Evolutionary conservation across 2,888 invertebrate genomes (phyloP), one percentile per base, ranked within the genome.

Genomic region (Penaeus monodon): DNA sequence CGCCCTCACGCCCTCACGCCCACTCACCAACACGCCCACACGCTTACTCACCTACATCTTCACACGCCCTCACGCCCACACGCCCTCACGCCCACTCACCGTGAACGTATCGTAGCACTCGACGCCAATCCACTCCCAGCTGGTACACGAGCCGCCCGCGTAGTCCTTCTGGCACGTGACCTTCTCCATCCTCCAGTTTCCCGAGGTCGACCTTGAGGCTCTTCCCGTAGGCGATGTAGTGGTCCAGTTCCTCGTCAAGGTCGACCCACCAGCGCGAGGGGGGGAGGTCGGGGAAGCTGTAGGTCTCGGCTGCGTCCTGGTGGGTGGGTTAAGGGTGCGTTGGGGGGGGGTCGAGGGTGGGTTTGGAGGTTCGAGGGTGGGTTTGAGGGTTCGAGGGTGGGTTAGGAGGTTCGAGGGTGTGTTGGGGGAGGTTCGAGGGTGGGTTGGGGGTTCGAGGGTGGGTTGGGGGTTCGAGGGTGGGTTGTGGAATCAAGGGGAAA

Each of bases 221-320:
- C 38, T 64, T 44, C 44, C 84, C 86, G 82, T 89, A 89, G 27
- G 44, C 70, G 27, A 89, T 81, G 85, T 89, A 87, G 49, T 87
- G 84, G 27, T 81, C 79, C 57, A 89, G 83, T 29, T 85, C 66
- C 12, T 85, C 70, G 27, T 84, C 80, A 63, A 89, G 68, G 82
- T 89, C 89, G 63, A 87, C 81, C 87, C 87, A 89, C 89, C 89
- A 89, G 63, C 79, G 84, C 29, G 89, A 89, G 17, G 87, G 87
- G 4, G 78, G 49, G 2, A 70, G 29, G 6, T 73, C 85, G 22
- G 78, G 76, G 29, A 65, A 65, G 20, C 81, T 81, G 80, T 89
- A 89, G 29, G 89, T 89, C 24, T 87, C 89, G 10, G 89, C 89
- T 14, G 82, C 89, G 80, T 89, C 89, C 89, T 89, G 68, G 20